Base-by-base conservation (phyloP, 2,888 invertebrate species). In the Oligia strigilis region DNA sequence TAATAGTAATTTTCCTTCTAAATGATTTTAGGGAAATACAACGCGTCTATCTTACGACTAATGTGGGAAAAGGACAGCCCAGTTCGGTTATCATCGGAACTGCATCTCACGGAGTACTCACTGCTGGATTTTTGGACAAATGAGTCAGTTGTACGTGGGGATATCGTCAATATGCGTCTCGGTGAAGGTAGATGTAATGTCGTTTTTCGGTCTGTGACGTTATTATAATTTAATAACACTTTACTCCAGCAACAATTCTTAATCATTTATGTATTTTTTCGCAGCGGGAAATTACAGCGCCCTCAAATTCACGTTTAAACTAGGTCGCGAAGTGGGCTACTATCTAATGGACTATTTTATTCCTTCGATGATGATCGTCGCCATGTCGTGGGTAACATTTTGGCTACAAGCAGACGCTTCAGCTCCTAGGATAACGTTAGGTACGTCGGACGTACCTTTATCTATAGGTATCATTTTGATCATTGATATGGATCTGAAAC, bases 291-390 rank as follows among this genome's bases (percentile, higher is more conserved):
- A 98, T 93, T 99, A 98, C 94, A 99, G 98, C 92, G 98, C 98
- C 0, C 97, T 98, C 36, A 98, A 98, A 80, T 98, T 99, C 91
- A 98, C 98, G 5, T 98, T 99, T 90, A 98, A 98, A 91, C 94
- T 99, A 70, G 98, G 98, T 1, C 97, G 98, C 70, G 98, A 98
- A 96, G 98, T 98, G 87, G 99, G 99, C 49, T 99, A 98, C 93
- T 99, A 99, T 93, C 97, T 99, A 84, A 98, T 99, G 98, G 99
- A 99, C 91, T 99, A 98, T 93, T 99, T 98, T 89, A 97, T 99
- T 84, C 99, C 99, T 4, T 99, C 99, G 13, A 98, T 99, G 97
- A 97, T 99, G 92, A 98, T 99, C 90, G 99, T 99, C 4, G 98
- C 98, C 11, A 98, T 98, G 90, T 99, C 99, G 0, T 99, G 99